Base-by-base conservation (phyloP, 30 jellyfish, hydroid and myxozoan species). In the Sanderia malayensis region DNA sequence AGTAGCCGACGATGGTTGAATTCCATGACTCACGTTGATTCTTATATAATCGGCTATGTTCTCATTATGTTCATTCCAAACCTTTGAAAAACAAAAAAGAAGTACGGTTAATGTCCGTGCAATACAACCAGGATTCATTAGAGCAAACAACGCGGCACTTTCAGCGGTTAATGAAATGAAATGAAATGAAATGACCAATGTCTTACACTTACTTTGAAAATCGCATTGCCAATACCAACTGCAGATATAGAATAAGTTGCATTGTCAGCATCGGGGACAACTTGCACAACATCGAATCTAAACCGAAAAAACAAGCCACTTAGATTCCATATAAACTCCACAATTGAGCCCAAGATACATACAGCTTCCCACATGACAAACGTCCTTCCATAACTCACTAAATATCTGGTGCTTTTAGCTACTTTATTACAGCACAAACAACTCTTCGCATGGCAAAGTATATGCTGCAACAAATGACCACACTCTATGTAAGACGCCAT, bases 1-100 rank as follows among this genome's bases (percentile, higher is more conserved):
- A n/a, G 70, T 32, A 13, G 77, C 89, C 31, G 44, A 79, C 2
- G 81, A 23, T n/a, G 98, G 96, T 46, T 62, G 46, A 49, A 90
- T 90, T 18, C 94, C 98, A 32, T 71, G 58, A 17, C 52, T 44
- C 61, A 84, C 94, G 6, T 62, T 49, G 0, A 90, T 76, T 49
- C 98, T 67, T 33, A 90, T 46, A 74, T 90, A 90, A 64, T 90
- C 98, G 18, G 87, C 79, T 17, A 90, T 79, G 1, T 77, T 85
- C 15, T 84, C 70, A 49, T 83, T 83, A 33, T 82, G 88, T 58
- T 73, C 83, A 47, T 78, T 87, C 95, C 95, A 90, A 34, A 90
- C 94, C 98, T 90, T 24, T 29, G 61, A 49, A 58, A 63, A 69
- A 30, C 21, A 49, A 0, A 27, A 65, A 41, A 52, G 55, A 6